Evolutionary conservation across 2,113 vertebrate species (phyloP), one percentile per base, ranked within the genome.

Genomic region (Embiotoca jacksoni): DNA sequence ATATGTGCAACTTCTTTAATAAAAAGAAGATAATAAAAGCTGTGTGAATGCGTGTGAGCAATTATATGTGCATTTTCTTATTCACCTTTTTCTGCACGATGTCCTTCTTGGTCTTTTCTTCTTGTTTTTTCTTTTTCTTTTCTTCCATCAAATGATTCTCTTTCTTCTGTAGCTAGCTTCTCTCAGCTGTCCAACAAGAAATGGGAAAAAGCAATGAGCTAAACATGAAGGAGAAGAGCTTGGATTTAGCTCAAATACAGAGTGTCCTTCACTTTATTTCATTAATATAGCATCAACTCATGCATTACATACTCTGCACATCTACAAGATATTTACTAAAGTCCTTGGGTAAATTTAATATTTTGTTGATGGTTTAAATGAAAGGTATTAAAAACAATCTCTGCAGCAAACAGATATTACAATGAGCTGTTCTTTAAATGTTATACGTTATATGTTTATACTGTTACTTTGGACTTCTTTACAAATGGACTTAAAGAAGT

Each of bases 61-160:
- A 1, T 13, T 4, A 14, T 4, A n/a, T n/a, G n/a, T 50, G 15
- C 31, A 32, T 50, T 75, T 58, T 56, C 15, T 71, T 35, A 1
- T 16, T 88, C 73, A 98, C 98, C 97, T 97, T 97, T 95, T 97
- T 99, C 94, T 97, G 97, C 96, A 96, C 94, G 89, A 95, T 89
- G 94, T 98, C 97, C 94, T 97, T 98, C 96, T 98, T 98, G 92
- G 95, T 96, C 96, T 98, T 98, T 94, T 98, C 97, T 96, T 98
- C 97, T 96, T 97, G 97, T 93, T 96, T 98, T 97, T 97, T 98
- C 95, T 96, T 98, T 98, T 96, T 98, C 96, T 96, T 98, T 98
- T 99, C 97, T 98, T 99, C 98, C 98, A 99, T 99, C 98, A 98
- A 99, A 98, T 94, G 97, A 95, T 97, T 96, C 96, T 98, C 97